Conservation (phyloP, 2,888 invertebrate genomes). For the Mythimna ferrago region DNA sequence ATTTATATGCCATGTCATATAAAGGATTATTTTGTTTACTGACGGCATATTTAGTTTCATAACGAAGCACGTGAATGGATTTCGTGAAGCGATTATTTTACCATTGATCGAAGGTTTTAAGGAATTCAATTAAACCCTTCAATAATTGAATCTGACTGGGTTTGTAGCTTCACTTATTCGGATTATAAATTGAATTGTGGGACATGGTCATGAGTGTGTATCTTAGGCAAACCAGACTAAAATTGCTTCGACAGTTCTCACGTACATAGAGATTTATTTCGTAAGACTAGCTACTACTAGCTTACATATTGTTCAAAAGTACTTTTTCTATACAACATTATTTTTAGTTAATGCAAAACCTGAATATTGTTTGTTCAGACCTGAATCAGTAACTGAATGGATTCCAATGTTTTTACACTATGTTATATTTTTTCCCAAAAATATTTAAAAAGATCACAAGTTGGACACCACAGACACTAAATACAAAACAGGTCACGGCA, state of each 20-base stretch:
- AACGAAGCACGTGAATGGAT: conserved; percentile 23
- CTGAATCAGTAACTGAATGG: too few species aligned
- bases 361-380: too few species aligned
- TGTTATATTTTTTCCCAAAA: too few species aligned
- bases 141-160: conserved; percentile 29
- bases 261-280: background rate
- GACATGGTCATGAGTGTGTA: conserved; percentile 15
- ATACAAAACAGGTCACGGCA: too few species aligned
- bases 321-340: background rate
- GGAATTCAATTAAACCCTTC: conserved; percentile 50
- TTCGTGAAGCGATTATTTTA: conserved; percentile 14
- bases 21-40: background rate
- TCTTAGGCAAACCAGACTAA: conserved; percentile 8
- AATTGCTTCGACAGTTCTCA: conserved; percentile 14
- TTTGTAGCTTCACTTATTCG: conserved; percentile 43
- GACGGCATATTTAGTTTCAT: background rate
- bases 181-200: conserved; percentile 24
- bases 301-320: background rate
- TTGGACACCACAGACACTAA: too few species aligned
- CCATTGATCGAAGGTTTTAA: conserved; percentile 54
- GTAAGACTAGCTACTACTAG: background rate
- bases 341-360: too few species aligned
- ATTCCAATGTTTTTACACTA: too few species aligned
- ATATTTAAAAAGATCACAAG: too few species aligned
- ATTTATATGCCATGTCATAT: background rate